A percentile compares a stretch with the other conserved stretches of the same genome.
phyloP scores from a whole-genome alignment of 2,113 vertebrate genomes.

The Odontesthes bonariensis region DNA sequence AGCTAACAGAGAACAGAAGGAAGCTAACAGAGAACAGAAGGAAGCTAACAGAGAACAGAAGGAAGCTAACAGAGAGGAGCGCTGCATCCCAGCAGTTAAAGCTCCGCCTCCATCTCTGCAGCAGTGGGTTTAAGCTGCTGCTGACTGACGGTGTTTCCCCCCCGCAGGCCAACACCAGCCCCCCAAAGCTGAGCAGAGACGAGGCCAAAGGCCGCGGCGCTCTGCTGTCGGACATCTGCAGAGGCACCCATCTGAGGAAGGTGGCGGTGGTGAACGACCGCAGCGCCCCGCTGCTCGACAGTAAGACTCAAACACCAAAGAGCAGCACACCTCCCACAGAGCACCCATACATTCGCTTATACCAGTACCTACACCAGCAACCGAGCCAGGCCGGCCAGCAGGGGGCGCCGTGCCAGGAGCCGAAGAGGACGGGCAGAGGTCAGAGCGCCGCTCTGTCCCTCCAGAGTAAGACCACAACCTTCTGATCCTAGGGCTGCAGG shows the following conservation, averaged over 20 bases:
- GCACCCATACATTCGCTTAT: conserved; percentile 78
- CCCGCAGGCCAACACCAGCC: conserved; percentile 87
- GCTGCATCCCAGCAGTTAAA: no score
- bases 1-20: no score
- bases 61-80: no score
- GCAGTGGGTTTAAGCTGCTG: conserved; percentile 71
- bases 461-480: conserved; percentile 54
- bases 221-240: conserved; percentile 93
- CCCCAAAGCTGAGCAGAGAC: conserved; percentile 85
- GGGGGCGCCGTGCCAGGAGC: conserved; percentile 54
- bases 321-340: conserved; percentile 84
- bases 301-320: conserved; percentile 87
- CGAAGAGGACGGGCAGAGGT: conserved; percentile 36
- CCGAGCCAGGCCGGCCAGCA: conserved; percentile 55
- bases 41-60: no score
- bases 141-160: conserved; percentile 93
- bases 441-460: conserved; percentile 37
- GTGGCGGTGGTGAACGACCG: conserved; percentile 87
- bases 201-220: conserved; percentile 90
- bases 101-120: no score
- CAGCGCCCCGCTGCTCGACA: conserved; percentile 91
- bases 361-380: conserved; percentile 76
- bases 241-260: conserved; percentile 91
- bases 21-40: no score
- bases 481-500: conserved; percentile 41